Conservation (phyloP, 2,888 invertebrate species). For the Siphonodentalium dalli region DNA sequence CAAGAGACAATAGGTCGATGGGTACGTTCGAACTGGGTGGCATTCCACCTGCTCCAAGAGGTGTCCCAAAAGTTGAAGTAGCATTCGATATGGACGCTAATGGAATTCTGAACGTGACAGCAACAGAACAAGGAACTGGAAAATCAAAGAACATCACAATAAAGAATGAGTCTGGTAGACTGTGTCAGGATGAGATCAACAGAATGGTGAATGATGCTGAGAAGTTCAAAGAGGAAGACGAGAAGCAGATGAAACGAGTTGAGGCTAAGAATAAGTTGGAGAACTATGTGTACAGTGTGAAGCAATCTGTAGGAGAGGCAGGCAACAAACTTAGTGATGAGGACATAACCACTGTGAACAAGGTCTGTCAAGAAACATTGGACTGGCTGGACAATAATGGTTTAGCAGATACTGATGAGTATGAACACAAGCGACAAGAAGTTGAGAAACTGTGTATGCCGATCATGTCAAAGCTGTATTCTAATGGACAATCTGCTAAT, state of each 20-base stretch:
- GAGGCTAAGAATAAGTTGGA: constrained; percentile 53
- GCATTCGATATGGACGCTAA: constrained; percentile 88
- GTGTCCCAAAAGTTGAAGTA: constrained; percentile 68
- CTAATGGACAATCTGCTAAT: constrained; percentile 16
- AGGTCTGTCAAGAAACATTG: constrained; percentile 71
- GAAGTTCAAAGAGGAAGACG: constrained; percentile 56
- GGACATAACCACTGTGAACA: constrained; percentile 75
- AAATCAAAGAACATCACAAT: constrained; percentile 83
- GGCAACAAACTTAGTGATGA: constrained; percentile 68
- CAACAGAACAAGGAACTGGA: constrained; percentile 78
- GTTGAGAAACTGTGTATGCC: constrained; percentile 79
- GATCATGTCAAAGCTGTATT: constrained; percentile 72
- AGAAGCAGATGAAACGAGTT: constrained; percentile 50
- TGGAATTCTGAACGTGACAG: constrained; percentile 73
- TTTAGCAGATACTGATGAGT: constrained; percentile 78
- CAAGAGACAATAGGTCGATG: constrained; percentile 83
- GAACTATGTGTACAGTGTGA: constrained; percentile 60
- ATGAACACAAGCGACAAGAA: constrained; percentile 79
- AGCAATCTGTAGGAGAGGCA: constrained; percentile 70
- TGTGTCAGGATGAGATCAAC: constrained; percentile 87
- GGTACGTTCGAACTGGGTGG: constrained; percentile 55
- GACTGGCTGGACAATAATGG: constrained; percentile 83
- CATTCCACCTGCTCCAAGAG: constrained; percentile 57
- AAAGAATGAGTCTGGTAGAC: constrained; percentile 84
- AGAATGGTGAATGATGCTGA: constrained; percentile 68